phyloP scores from a whole-genome alignment of 2,888 invertebrate species.

The Entomobrya multifasciata region DNA sequence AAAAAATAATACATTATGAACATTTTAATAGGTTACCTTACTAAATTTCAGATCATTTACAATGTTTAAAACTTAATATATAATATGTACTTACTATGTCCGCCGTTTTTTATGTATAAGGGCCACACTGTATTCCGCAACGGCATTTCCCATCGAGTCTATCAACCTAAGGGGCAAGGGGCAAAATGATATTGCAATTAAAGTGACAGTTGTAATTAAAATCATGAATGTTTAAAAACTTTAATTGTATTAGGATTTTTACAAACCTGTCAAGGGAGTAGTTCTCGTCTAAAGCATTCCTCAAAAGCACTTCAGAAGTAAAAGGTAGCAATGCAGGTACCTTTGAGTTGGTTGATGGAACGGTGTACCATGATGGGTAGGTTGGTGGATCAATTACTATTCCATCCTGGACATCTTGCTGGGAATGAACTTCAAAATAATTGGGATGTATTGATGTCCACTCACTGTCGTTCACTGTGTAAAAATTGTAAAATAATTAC shows the following conservation, averaged over 20 bases:
- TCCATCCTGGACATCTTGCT: background rate
- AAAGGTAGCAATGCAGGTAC: conserved; percentile 29
- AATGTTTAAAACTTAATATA: background rate
- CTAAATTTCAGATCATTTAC: background rate
- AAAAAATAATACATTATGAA: background rate
- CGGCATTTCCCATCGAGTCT: background rate
- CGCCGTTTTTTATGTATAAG: conserved; percentile 14
- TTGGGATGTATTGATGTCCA: background rate
- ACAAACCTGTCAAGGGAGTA: conserved; percentile 4
- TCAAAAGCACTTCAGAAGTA: background rate
- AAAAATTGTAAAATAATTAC: background rate
- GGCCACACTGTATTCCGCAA: background rate
- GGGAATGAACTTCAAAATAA: conserved; percentile 41
- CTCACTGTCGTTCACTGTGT: conserved; percentile 35
- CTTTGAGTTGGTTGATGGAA: background rate
- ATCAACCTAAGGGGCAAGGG: background rate
- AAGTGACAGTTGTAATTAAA: background rate
- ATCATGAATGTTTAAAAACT: background rate
- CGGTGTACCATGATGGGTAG: background rate
- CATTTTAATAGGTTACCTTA: background rate
- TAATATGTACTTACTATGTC: background rate
- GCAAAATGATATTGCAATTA: background rate
- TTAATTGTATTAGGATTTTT: background rate
- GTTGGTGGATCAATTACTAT: conserved; percentile 52
- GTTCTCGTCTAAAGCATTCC: background rate